These are phyloP conservation scores for Alethe diademata DNA, from an alignment of 2,113 vertebrate genomes.

Conservation along the genomic window DNA sequence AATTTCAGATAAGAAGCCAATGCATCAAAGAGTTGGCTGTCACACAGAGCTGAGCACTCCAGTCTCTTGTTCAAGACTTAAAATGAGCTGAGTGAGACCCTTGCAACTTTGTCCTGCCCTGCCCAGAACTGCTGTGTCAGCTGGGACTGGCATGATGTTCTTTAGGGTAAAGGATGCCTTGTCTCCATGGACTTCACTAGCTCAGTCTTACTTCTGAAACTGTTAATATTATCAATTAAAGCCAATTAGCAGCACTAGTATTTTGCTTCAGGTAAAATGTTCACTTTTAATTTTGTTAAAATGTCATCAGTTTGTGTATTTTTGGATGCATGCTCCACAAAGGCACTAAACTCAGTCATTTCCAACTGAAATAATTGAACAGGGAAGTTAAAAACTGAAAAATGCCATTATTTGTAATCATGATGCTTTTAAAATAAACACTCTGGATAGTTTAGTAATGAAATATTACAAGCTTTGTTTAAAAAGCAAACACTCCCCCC, in stretches of 20 bases:
- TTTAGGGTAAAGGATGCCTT: not conserved
- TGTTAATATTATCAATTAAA: not conserved
- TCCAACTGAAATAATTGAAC: not conserved
- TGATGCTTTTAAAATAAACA: constrained; percentile 38
- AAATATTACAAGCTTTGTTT: constrained; percentile 56
- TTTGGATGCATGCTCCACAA: not conserved
- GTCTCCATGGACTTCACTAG: not conserved
- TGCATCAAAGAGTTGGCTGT: not conserved
- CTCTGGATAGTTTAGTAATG: constrained; percentile 25
- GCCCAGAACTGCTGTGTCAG: not conserved
- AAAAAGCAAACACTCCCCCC: constrained; percentile 45
- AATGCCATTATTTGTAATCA: constrained; percentile 30
- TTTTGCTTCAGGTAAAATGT: not conserved
- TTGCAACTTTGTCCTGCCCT: not conserved
- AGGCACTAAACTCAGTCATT: not conserved
- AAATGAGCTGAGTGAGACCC: not conserved
- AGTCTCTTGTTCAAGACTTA: not conserved
- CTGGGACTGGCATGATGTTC: not conserved
- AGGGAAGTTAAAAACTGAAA: constrained; percentile 18
- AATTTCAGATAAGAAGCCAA: not conserved
- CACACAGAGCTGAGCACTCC: not conserved
- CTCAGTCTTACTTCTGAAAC: not conserved
- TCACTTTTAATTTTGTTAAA: not conserved
- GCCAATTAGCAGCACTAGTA: not conserved
- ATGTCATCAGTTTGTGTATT: not conserved